Percentiles rank a stretch among this genome's conserved stretches.
Evolutionary conservation across 2,888 invertebrate genomes (phyloP).

Genomic region (Perizoma flavofasciatum): DNA sequence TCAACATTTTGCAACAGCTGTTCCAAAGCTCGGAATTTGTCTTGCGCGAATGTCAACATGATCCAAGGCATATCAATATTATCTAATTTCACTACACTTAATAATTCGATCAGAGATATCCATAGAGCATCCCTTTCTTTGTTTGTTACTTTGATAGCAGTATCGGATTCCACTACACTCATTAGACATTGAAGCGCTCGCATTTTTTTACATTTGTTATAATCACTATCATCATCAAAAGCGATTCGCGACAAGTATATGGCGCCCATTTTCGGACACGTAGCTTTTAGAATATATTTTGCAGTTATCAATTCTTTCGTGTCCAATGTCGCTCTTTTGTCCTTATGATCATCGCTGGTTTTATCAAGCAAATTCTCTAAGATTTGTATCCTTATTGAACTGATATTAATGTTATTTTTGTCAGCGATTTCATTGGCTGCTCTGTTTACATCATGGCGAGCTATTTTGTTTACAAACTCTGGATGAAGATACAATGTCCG

Average conservation of each 20-base stretch:
- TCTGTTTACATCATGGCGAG: conserved; percentile 71
- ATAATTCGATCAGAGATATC: conserved; percentile 70
- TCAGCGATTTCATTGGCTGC: conserved; percentile 80
- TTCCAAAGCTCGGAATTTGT: conserved; percentile 68
- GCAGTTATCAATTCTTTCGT: conserved; percentile 71
- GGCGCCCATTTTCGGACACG: conserved; percentile 80
- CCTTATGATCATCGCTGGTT: conserved; percentile 53
- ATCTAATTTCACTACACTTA: conserved; percentile 70
- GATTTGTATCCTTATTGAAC: conserved; percentile 75
- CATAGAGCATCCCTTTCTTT: conserved; percentile 70
- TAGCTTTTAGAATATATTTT: conserved; percentile 78
- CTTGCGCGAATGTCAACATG: conserved; percentile 69
- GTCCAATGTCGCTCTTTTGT: conserved; percentile 56
- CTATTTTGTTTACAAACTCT: conserved; percentile 69
- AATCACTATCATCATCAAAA: conserved; percentile 75
- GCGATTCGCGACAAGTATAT: conserved; percentile 78
- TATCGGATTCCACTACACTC: conserved; percentile 75
- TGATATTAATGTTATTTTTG: conserved; percentile 76
- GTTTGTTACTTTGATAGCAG: conserved; percentile 74
- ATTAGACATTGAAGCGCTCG: conserved; percentile 77
- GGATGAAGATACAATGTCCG: conserved; percentile 74
- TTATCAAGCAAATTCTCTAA: conserved; percentile 75
- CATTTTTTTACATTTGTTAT: conserved; percentile 75
- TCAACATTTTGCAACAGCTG: conserved; percentile 66
- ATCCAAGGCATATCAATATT: conserved; percentile 78